Base-by-base conservation (phyloP, 2,113 vertebrate genomes). In the Equus quagga region DNA sequence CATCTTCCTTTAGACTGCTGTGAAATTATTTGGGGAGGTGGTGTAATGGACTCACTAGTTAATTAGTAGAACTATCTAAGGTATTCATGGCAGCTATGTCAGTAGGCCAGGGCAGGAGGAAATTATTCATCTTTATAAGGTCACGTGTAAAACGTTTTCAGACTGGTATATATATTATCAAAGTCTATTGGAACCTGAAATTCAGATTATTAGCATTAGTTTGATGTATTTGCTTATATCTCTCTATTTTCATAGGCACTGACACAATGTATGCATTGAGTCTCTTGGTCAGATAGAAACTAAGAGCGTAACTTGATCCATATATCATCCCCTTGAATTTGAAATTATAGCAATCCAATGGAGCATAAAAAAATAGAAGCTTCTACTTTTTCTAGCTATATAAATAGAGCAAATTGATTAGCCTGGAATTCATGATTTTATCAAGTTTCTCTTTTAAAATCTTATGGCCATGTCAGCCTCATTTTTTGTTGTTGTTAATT, bases 21-120 rank as follows among this genome's bases (percentile, higher is more conserved):
- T 96, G 94, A 88, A 97, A 83, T 92, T 84, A 72, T 96, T 90
- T 96, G 64, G 62, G 67, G 26, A 36, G 18, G 36, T 69, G 36
- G 18, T 87, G 28, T 83, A 92, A 95, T 76, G 15, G 82, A 83
- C 67, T 97, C 28, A 33, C 72, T 56, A 56, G 70, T 91, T 97
- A 91, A 88, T 92, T 75, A 89, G 64, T 26, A 94, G 51, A 94
- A 75, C 33, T 70, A 56, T 24, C 60, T 93, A 89, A 85, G 15
- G 9, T 70, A 49, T 72, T 94, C 73, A 36, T 1, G 15, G 44
- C 46, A 56, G 56, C 18, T 13, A 3, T 75, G 64, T 65, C 75
- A 94, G 64, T n/a, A 95, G 46, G 69, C 83, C 80, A 96, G 62
- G 62, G 33, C 24, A 88, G 46, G 33, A 70, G 64, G 28, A 96